phyloP scores from a whole-genome alignment of 1,140 invertebrate genomes.

The Heliconius himera region DNA sequence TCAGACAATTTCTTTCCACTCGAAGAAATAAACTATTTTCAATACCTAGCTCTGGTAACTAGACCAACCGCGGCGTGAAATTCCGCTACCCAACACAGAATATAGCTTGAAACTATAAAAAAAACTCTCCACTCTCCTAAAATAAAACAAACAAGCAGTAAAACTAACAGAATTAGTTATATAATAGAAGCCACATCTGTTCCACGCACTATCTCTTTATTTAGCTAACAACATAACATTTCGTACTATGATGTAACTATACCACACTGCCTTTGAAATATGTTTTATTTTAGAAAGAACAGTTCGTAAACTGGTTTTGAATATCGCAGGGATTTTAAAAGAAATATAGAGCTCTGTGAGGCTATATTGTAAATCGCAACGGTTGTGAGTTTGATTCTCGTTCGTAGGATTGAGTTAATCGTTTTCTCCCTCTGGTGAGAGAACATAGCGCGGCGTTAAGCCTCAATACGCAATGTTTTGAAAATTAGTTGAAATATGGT shows the following conservation, averaged over 20 bases:
- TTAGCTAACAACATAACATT: neutral
- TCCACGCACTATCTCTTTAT: neutral
- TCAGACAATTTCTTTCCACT: too few relatives aligned
- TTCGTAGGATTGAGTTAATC: neutral
- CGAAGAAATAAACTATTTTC: too few relatives aligned
- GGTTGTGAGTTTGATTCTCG: neutral
- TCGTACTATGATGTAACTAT: neutral
- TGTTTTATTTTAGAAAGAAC: neutral
- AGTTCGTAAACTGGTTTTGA: slow-evolving; percentile 1
- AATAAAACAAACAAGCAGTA: neutral
- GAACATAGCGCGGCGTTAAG: too few relatives aligned
- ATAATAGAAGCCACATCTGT: neutral
- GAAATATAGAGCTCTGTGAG: neutral
- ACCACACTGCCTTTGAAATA: neutral
- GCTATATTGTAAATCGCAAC: neutral
- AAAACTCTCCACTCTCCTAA: neutral
- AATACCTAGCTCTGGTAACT: too few relatives aligned
- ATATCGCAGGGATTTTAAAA: neutral
- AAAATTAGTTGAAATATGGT: too few relatives aligned
- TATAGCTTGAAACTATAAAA: too few relatives aligned
- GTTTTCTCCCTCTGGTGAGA: too few relatives aligned
- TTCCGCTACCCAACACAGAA: too few relatives aligned
- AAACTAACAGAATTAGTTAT: neutral
- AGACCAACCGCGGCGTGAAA: too few relatives aligned
- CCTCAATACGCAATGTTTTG: too few relatives aligned